Conservation (phyloP, 1,140 invertebrate species). For the Drosophila kepulauana region DNA sequence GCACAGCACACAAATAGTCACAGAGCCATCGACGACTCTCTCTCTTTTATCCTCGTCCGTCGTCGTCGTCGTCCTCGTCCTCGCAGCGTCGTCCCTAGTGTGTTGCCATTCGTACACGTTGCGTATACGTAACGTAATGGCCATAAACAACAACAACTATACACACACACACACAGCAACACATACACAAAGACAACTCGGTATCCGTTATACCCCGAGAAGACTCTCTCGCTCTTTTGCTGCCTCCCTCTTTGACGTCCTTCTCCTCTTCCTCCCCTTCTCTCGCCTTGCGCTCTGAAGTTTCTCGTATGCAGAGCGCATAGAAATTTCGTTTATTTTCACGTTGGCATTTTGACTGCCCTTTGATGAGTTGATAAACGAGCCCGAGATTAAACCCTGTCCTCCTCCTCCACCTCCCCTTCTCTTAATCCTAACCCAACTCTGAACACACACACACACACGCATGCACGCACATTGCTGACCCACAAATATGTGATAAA, state of each 20-base stretch:
- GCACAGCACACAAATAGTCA: constrained; percentile 46
- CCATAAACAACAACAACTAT: constrained; percentile 69
- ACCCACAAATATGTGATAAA: constrained; percentile 57
- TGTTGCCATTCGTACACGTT: constrained; percentile 78
- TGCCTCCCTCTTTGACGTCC: not conserved
- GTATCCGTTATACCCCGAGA: constrained; percentile 41
- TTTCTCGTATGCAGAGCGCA: constrained; percentile 43
- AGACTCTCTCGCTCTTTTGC: not conserved
- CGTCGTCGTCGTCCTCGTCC: not conserved
- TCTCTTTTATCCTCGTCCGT: constrained; percentile 8
- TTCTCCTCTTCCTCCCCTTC: not conserved
- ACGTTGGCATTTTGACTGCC: constrained; percentile 69
- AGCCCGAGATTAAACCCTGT: constrained; percentile 31
- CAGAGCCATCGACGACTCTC: constrained; percentile 37
- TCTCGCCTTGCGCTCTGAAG: constrained; percentile 1
- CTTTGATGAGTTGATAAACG: constrained; percentile 76
- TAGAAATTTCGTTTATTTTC: constrained; percentile 75
- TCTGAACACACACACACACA: constrained; percentile 10
- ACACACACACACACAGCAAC: constrained; percentile 21
- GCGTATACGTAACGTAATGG: constrained; percentile 80
- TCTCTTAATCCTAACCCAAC: not conserved
- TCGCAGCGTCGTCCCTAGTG: constrained; percentile 48
- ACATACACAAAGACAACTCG: constrained; percentile 27
- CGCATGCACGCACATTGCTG: constrained; percentile 25
- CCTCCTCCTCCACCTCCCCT: not conserved